Conservation (phyloP, 1,140 invertebrate genomes). For the Solenopsis invicta region DNA sequence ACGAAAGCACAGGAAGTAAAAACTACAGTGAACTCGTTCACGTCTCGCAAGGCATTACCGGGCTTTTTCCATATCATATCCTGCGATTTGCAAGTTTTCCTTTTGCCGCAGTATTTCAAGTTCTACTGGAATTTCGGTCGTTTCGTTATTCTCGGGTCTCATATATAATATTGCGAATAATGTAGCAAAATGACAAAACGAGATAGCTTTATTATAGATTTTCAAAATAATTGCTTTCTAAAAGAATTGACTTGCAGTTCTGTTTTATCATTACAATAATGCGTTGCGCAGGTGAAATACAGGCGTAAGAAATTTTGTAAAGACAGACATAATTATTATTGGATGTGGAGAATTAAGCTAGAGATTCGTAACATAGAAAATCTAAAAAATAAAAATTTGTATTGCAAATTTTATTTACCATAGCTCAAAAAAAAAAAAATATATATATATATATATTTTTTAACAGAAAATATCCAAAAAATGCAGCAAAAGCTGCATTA, state of each 20-base stretch:
- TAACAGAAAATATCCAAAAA: too few relatives aligned
- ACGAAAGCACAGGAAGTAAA: slow-evolving; percentile 53
- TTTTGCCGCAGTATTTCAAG: not conserved
- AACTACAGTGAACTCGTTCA: slow-evolving; percentile 55
- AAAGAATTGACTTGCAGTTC: not conserved
- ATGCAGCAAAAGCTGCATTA: not conserved
- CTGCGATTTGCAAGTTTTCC: slow-evolving; percentile 27
- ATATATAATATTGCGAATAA: not conserved
- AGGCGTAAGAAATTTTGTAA: not conserved
- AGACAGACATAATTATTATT: not conserved
- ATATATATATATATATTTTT: too few relatives aligned
- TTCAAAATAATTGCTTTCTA: slow-evolving; percentile 4
- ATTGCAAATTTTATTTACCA: not conserved
- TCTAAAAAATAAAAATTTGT: not conserved
- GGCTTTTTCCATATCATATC: slow-evolving; percentile 25
- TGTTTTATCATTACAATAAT: not conserved
- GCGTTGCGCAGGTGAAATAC: slow-evolving; percentile 9
- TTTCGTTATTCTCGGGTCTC: not conserved
- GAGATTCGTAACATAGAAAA: not conserved
- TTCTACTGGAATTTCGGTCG: not conserved
- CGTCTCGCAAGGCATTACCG: slow-evolving; percentile 49
- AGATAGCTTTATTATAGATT: not conserved
- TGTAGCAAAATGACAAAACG: not conserved
- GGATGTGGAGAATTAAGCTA: not conserved
- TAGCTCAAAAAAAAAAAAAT: too few relatives aligned